Conservation (phyloP, 2,888 invertebrate species). For the Didymodactylos carnosus region DNA sequence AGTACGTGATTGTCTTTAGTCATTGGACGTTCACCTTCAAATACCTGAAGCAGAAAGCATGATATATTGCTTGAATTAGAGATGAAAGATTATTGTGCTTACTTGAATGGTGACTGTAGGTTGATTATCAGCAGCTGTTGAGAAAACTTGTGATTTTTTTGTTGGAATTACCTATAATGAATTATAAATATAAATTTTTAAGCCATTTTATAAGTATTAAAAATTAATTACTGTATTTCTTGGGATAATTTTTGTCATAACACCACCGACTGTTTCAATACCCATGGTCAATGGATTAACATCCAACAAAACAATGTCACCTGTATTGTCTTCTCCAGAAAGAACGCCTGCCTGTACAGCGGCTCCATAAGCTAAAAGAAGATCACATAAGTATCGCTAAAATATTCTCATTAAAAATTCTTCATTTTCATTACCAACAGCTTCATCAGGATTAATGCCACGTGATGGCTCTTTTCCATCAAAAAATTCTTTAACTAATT, state of each 20-base stretch:
- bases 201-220: no score
- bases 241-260: conserved; percentile 94
- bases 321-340: conserved; percentile 81
- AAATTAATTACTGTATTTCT: conserved; percentile 90
- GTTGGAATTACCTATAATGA: no score
- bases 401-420: no score
- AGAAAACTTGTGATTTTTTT: conserved; percentile 96
- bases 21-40: conserved; percentile 35
- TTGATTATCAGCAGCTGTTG: conserved; percentile 94
- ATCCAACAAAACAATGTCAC: conserved; percentile 81
- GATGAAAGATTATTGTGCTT: no score
- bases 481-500: conserved; percentile 49
- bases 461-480: conserved; percentile 88
- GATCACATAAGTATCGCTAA: no score
- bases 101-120: conserved; percentile 90
- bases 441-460: conserved; percentile 96
- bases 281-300: conserved; percentile 97
- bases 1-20: conserved; percentile 47
- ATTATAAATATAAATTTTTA: no score
- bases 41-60: no score
- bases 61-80: no score
- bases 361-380: conserved; percentile 60
- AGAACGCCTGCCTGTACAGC: conserved; percentile 96
- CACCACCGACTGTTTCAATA: conserved; percentile 97
- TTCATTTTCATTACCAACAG: no score